These are phyloP conservation scores for Cinclus cinclus DNA, from an alignment of 2,113 vertebrate species.

Conservation along the genomic window DNA sequence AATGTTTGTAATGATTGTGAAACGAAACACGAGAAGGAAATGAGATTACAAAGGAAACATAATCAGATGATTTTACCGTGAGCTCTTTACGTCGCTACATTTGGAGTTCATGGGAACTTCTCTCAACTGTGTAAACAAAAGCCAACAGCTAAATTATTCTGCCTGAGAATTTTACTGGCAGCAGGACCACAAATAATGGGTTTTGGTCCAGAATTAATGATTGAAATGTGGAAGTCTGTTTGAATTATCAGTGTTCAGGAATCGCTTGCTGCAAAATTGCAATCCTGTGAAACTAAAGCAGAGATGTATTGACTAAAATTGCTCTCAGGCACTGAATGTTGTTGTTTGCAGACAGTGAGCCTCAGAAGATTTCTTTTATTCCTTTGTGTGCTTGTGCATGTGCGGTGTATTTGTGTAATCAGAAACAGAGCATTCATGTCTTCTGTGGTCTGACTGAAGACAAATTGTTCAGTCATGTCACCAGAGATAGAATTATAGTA, in stretches of 20 bases:
- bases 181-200: neutral
- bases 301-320: neutral
- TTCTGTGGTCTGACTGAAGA: neutral
- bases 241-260: neutral
- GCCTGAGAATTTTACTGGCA: neutral
- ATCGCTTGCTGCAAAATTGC: neutral
- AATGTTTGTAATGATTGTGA: neutral
- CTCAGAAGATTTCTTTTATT: neutral
- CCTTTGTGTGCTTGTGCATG: rapidly evolving
- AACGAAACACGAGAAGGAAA: neutral
- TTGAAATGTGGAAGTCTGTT: neutral
- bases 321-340: neutral
- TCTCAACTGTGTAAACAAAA: neutral
- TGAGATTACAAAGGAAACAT: neutral
- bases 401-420: neutral
- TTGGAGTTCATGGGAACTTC: neutral
- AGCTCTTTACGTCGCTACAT: neutral
- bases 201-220: neutral
- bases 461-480: neutral
- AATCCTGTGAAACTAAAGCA: neutral
- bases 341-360: neutral
- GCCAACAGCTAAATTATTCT: neutral
- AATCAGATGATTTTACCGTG: neutral
- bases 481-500: neutral
- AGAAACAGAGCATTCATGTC: neutral